A percentile compares a stretch with the other conserved stretches of the same genome.
These are phyloP conservation scores for Caenorhabditis remanei DNA, from an alignment of 1,140 invertebrate species.

Conservation along the genomic window DNA sequence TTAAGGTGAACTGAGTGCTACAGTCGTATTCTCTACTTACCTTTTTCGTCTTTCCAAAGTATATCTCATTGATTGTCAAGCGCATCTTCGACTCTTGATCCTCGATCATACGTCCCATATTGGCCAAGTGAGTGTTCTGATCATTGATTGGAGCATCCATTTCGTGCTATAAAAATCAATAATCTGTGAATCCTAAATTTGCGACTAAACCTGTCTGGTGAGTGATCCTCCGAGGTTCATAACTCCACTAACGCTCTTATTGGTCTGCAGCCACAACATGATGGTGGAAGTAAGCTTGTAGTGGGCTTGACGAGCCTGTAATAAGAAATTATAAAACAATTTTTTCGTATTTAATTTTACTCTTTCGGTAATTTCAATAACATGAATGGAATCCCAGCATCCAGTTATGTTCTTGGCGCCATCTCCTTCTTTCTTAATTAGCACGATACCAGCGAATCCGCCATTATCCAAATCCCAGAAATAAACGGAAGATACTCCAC, in stretches of 20 bases:
- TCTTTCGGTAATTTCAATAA: slow-evolving; percentile 90
- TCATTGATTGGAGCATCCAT: slow-evolving; percentile 90
- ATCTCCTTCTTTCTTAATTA: slow-evolving; percentile 96
- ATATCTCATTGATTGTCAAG: slow-evolving; percentile 97
- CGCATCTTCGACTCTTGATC: slow-evolving; percentile 99
- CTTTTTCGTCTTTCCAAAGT: slow-evolving; percentile 91
- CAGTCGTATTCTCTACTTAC: not conserved
- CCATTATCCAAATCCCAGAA: slow-evolving; percentile 96
- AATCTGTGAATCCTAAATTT: slow-evolving; percentile 32
- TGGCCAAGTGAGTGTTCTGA: slow-evolving; percentile 92
- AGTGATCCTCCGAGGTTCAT: slow-evolving; percentile 98
- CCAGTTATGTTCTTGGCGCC: slow-evolving; percentile 96
- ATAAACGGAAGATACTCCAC: slow-evolving; percentile 98
- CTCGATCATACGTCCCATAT: slow-evolving; percentile 87
- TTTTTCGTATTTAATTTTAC: slow-evolving; percentile 31
- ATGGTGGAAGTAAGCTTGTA: slow-evolving; percentile 99
- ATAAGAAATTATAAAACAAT: slow-evolving; percentile 64
- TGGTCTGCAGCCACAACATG: slow-evolving; percentile 99
- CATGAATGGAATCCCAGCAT: slow-evolving; percentile 99
- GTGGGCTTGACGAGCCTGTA: slow-evolving; percentile 95
- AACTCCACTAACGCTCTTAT: slow-evolving; percentile 93
- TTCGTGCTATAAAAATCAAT: slow-evolving; percentile 83
- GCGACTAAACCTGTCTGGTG: slow-evolving; percentile 86
- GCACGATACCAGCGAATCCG: slow-evolving; percentile 97
- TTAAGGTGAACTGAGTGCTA: not conserved